These are phyloP conservation scores for Deilephila elpenor DNA, from an alignment of 2,888 invertebrate species.

Conservation along the genomic window DNA sequence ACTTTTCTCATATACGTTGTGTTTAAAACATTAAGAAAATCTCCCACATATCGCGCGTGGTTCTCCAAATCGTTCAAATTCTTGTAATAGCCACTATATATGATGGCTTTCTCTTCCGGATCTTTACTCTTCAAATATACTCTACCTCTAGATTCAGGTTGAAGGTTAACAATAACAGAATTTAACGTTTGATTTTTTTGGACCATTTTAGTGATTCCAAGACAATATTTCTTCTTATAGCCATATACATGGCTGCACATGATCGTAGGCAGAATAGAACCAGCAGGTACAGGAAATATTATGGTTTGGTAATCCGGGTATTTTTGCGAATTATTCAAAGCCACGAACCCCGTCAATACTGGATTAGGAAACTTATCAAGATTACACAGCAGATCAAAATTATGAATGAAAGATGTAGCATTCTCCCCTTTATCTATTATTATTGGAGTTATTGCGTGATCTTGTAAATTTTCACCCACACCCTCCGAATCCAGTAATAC, in stretches of 20 bases:
- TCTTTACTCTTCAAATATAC: conserved; percentile 76
- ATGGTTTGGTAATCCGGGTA: conserved; percentile 55
- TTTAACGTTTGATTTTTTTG: conserved; percentile 28
- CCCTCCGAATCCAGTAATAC: conserved; percentile 45
- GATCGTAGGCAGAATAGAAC: conserved; percentile 30
- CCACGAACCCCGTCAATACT: conserved; percentile 39
- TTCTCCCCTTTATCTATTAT: conserved; percentile 38
- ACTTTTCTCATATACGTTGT: conserved; percentile 34
- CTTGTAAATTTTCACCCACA: conserved; percentile 55
- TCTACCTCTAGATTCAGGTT: conserved; percentile 38
- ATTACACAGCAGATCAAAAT: conserved; percentile 41
- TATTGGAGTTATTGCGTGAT: conserved; percentile 48
- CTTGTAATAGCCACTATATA: conserved; percentile 37
- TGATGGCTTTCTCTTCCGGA: conserved; percentile 75
- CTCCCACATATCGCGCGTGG: conserved; percentile 32
- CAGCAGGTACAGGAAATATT: conserved; percentile 30
- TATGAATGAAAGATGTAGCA: conserved; percentile 29
- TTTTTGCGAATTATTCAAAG: conserved; percentile 47
- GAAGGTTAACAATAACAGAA: conserved; percentile 32
- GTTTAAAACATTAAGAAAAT: conserved; percentile 36
- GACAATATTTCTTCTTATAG: conserved; percentile 33
- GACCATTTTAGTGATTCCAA: conserved; percentile 30
- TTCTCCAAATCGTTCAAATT: conserved; percentile 37
- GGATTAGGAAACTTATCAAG: conserved; percentile 36
- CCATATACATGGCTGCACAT: conserved; percentile 35